Base-by-base conservation (phyloP, 1,140 invertebrate genomes). In the Agrilus planipennis region DNA sequence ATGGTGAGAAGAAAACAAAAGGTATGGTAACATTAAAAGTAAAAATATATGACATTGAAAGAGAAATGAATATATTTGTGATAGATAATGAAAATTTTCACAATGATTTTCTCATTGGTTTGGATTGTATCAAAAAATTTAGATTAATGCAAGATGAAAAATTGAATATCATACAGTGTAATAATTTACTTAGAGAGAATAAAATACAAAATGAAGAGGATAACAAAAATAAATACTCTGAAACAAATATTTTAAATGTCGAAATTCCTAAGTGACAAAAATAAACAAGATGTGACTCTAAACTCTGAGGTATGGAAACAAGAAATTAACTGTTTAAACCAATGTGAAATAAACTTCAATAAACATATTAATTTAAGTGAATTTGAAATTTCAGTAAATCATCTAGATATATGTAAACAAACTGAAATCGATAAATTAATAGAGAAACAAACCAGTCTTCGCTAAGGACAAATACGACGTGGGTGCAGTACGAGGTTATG, bases 401-500 rank as follows among this genome's bases (percentile, higher is more conserved):
- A 58, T 44, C 42, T 57, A 48, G 15, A 31, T 37, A 35, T 34
- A n/a, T 37, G 41, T 10, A n/a, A 19, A 31, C 23, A 29, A 15
- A 37, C n/a, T n/a, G n/a, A 35, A 41, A 18, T 16, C 10, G 47
- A 59, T 59, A 46, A 16, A 53, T 39, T 41, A 37, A 39, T 29
- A 58, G 6, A 49, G 55, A 34, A n/a, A 42, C 2, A 48, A 50
- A 32, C 31, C 46, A 39, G 42, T 51, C 6, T 60, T 61, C 58
- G 59, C 58, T 42, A 61, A 60, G 45, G 41, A 61, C 31, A 62
- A 61, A 51, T 63, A 42, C 52, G 46, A 55, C 45, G 42, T 52
- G 39, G 58, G 53, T 28, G 31, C 27, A 20, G 47, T 49, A 10
- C 34, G 29, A 34, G 40, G 28, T 7, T 50, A 47, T 34, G 47